Base-by-base conservation (phyloP, 2,888 invertebrate genomes). In the Cataglyphis livida region DNA sequence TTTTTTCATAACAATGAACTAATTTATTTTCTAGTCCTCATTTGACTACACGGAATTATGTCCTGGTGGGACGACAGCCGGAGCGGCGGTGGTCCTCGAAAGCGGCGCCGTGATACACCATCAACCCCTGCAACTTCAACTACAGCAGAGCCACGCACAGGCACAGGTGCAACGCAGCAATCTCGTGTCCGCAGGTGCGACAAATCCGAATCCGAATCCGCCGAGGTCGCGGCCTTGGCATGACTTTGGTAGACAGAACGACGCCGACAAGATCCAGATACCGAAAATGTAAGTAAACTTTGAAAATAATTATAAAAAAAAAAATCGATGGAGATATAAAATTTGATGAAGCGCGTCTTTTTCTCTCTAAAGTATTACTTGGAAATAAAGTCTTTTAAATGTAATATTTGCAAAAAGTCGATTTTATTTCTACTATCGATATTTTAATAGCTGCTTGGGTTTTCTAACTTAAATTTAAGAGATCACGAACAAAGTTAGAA, bases 191-290 rank as follows among this genome's bases (percentile, higher is more conserved):
- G 91, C 92, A 65, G 93, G 90, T 66, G 89, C 93, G 51, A 90
- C 93, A 35, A 94, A 92, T 57, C 91, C 94, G 3, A 93, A 93
- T 84, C 93, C 93, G 10, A 94, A 93, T 83, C 94, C 94, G 66
- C 93, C 97, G 87, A 96, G 98, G 93, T 98, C 98, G 90, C 95
- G 98, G 92, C 98, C 98, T 90, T 98, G 98, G 98, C 98, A 98
- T 95, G 98, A 98, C 95, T 98, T 98, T 95, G 98, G 98, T 82
- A 96, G 98, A 89, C 98, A 98, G 94, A 98, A 98, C 94, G 98
- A 98, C 95, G 98, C 98, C 82, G 98, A 98, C 95, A 98, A 98
- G 96, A 98, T 99, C 94, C 98, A 99, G 96, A 99, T 99, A 95
- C 98, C 98, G 95, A 99, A 99, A 97, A 96, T 98, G 98, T 99